A percentile compares a stretch with the other conserved stretches of the same genome.
phyloP scores from a whole-genome alignment of 1,140 invertebrate species.

The Zaprionus inermis region DNA sequence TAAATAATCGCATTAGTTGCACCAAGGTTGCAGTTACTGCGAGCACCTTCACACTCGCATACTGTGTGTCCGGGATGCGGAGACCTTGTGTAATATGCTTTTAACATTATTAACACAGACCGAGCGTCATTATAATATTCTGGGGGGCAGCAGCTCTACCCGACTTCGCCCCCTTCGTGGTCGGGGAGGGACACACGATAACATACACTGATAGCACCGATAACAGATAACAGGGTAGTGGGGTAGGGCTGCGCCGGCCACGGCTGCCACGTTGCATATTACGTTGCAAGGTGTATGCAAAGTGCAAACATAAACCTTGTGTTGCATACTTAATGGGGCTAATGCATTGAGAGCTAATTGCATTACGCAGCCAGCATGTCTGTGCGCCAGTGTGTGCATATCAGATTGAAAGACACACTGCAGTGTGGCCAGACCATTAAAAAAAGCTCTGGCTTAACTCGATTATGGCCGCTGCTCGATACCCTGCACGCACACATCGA shows the following conservation, averaged over 20 bases:
- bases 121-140: constrained; percentile 44
- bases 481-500: not conserved
- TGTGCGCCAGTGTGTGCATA: constrained; percentile 22
- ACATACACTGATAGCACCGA: constrained; percentile 3
- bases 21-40: constrained; percentile 25
- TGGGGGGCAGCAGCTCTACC: not conserved
- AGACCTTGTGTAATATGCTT: constrained; percentile 61
- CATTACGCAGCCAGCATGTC: constrained; percentile 50
- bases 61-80: not conserved
- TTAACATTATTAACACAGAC: constrained; percentile 68
- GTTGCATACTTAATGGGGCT: constrained; percentile 79
- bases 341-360: constrained; percentile 75
- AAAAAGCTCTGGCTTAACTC: constrained; percentile 18
- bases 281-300: constrained; percentile 74
- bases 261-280: constrained; percentile 37
- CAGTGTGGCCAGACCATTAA: constrained; percentile 15
- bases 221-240: constrained; percentile 1
- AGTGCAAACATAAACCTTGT: constrained; percentile 76
- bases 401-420: not conserved
- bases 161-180: no score
- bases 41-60: not conserved
- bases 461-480: constrained; percentile 32
- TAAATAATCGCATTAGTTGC: constrained; percentile 35
- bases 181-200: constrained; percentile 8
- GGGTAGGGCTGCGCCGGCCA: not conserved